These are phyloP conservation scores for Drosophila murphyi DNA, from an alignment of 1,140 invertebrate species.

Conservation along the genomic window DNA sequence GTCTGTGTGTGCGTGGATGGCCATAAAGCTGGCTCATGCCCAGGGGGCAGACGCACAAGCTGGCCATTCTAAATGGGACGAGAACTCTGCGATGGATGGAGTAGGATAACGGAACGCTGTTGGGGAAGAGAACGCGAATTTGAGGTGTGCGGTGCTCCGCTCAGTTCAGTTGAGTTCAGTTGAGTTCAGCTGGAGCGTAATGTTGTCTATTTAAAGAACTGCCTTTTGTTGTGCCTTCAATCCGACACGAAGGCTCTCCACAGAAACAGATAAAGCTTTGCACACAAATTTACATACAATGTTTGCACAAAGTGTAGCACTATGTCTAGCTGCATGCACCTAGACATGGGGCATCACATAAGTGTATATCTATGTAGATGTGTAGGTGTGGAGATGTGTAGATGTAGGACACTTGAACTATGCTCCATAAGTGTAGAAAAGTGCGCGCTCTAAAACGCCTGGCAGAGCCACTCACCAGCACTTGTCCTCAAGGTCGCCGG, in stretches of 20 bases:
- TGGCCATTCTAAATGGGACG: conserved; percentile 1
- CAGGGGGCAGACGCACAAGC: conserved; percentile 18
- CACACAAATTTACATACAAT: not conserved
- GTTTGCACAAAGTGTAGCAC: conserved; percentile 10
- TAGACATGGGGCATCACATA: not conserved
- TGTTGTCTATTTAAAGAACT: conserved; percentile 28
- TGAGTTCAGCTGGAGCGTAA: conserved; percentile 29
- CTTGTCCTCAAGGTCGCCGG: conserved; percentile 42
- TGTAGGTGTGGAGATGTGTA: not conserved
- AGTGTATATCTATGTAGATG: not conserved
- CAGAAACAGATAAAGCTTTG: not conserved
- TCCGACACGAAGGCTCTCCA: not conserved
- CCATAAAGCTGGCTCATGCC: conserved; percentile 25
- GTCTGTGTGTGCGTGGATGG: not conserved
- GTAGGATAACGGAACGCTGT: too few relatives aligned
- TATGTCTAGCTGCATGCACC: conserved; percentile 2
- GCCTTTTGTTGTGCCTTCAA: not conserved
- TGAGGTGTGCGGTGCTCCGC: not conserved
- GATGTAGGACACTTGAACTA: conserved; percentile 9
- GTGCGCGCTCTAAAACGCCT: conserved; percentile 54
- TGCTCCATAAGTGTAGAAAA: conserved; percentile 68
- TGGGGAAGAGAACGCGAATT: not conserved
- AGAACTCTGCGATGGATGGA: not conserved
- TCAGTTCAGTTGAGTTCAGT: not conserved
- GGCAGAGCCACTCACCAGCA: conserved; percentile 51